Evolutionary conservation across 1,140 invertebrate genomes (phyloP), one percentile per base, ranked within the genome.

Genomic region (Pomacea maculata): DNA sequence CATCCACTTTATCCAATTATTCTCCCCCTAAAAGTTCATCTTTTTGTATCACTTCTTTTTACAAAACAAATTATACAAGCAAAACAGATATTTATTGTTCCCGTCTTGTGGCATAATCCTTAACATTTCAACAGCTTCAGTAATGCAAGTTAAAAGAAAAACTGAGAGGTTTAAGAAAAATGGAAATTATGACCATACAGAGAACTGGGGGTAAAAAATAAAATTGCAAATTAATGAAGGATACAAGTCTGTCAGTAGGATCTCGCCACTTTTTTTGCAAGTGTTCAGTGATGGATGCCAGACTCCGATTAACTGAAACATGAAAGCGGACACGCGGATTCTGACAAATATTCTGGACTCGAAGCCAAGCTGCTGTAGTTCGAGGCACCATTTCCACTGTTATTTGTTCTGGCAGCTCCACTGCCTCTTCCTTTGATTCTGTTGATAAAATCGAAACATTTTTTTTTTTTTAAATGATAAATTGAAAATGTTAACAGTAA

Each of bases 331-430:
- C 93, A 82, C 96, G 93, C n/a, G 97, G 97, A 94, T 98, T 98
- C 92, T 98, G 96, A 1, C 97, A 95, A 65, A 96, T 89, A 11
- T 93, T 93, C 89, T 98, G 97, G 17, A 98, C 96, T 83, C 94
- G 93, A 82, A 95, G 93, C 95, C 96, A 98, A 29, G 96, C 94
- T 83, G 93, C 92, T 89, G 95, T 95, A 82, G 94, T 94, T 81
- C 94, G 94, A 14, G 97, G 96, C 73, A 93, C 92, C 64, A 98
- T 90, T 90, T 95, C 94, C 57, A 98, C 93, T 45, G 93, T 93
- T 21, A 97, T 94, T 89, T 95, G 95, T 64, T 94, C 92, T 25
- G 97, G 97, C 72, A 98, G 90, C 87, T 96, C 95, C 75, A 95
- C 94, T 87, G 95, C 94, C 82, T 95, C 93, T 84, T 95, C 94